Base-by-base conservation (phyloP, 2,888 invertebrate species). In the Venusia cambrica region DNA sequence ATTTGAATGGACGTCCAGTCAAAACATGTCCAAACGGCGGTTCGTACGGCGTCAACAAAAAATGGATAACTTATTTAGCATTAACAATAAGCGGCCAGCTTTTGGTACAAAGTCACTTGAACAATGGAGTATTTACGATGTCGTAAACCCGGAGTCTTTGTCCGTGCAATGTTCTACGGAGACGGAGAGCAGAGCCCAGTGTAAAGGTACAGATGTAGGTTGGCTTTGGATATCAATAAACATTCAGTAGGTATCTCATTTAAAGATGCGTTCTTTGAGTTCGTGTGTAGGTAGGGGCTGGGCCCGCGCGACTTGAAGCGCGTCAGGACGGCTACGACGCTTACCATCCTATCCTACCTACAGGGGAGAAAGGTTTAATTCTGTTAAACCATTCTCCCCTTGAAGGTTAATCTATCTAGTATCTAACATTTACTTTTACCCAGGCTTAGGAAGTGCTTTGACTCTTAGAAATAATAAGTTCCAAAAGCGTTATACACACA, bases 61-160 rank as follows among this genome's bases (percentile, higher is more conserved):
- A 83, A 74, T 79, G 76, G 79, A 87, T 76, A 73, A 83, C 85
- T 87, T 75, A 87, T 81, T 87, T 83, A 80, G 72, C 62, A 66
- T 71, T 68, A 75, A 87, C 83, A 84, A 84, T 80, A 63, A 73
- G 73, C 67, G 64, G 61, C 45, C 66, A 63, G 73, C 65, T 66
- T 75, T 81, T 74, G 66, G 75, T 73, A 65, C 65, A 60, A 69
- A 67, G 69, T 62, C 71, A 60, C 51, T 43, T 51, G 55, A 58
- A 83, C 81, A 84, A 85, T 81, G 62, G 72, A 52, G 63, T 61
- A 72, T 83, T 84, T 85, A 87, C 66, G 75, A 62, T 44, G 65
- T 64, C 66, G 57, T 84, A 84, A 87, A 84, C 47, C 54, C 61
- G 67, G 57, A 63, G 65, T 76, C 83, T 79, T 85, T 84, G 83